Evolutionary conservation across 2,888 invertebrate genomes (phyloP), one percentile per base, ranked within the genome.

Genomic region (Nephrotoma guestfalica): DNA sequence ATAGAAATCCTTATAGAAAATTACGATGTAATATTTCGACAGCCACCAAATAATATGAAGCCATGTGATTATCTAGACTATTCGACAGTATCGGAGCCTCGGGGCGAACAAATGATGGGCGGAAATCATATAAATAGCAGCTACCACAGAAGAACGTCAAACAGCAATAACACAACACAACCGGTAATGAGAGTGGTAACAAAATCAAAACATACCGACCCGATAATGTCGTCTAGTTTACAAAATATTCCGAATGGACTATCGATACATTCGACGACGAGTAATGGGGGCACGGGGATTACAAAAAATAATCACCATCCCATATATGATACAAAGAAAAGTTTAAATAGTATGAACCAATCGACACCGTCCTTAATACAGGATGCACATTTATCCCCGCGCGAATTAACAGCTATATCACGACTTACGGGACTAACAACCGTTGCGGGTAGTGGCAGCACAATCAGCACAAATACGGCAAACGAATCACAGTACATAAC

Each of bases 1-100:
- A 98, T 99, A 87, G 99, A 99, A 93, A 97, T 99, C 90, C 93
- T 99, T 88, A 97, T 99, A 87, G 96, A 97, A 89, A 96, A 97
- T 91, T 96, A 95, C 91, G 95, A 96, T 87, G 94, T 94, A 91
- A 95, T 95, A 89, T 95, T 95, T 89, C 93, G 89, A 87, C 87
- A 87, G 83, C 89, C 90, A 87, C 91, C 91, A 41, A 90, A 90
- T 87, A 89, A 89, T 86, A 40, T 84, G 42, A 84, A 84, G 83
- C 87, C 89, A 41, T 87, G 88, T 83, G 87, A 87, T 42, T 87
- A 87, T 87, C 42, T 87, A 11, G 88, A 88, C n/a, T 89, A 89
- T 87, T 89, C 89, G 18, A 91, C 90, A 89, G 91, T 91, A 84
- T 91, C 91, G 51, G 89, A 90, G 1, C 89, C 91, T 15, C 84